phyloP scores from a whole-genome alignment of 2,888 invertebrate species.

The Tuberolachnus salignus region DNA sequence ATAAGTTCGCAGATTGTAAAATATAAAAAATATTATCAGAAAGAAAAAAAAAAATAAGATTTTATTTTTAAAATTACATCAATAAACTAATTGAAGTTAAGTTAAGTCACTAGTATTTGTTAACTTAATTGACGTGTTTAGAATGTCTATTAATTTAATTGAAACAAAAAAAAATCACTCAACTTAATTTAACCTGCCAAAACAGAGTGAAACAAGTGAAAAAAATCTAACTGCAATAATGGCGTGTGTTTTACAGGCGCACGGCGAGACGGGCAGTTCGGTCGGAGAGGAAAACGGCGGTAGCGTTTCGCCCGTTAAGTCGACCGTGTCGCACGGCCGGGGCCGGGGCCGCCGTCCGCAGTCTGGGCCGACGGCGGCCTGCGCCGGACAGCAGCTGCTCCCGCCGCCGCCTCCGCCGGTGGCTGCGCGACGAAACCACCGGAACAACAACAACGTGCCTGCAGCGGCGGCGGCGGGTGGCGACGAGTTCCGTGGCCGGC shows the following conservation, averaged over 20 bases:
- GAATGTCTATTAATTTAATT: too few relatives aligned
- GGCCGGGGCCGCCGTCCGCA: not conserved
- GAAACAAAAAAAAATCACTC: too few relatives aligned
- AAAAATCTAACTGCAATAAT: not conserved
- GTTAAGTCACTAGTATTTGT: too few relatives aligned
- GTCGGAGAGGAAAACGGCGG: conserved; percentile 34
- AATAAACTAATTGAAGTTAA: too few relatives aligned
- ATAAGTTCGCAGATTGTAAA: too few relatives aligned
- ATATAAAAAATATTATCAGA: too few relatives aligned
- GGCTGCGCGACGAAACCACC: not conserved
- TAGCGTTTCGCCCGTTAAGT: conserved; percentile 27
- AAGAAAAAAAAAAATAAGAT: too few relatives aligned
- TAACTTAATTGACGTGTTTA: too few relatives aligned
- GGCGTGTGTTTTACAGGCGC: conserved; percentile 12
- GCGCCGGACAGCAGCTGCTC: not conserved
- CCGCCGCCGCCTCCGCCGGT: not conserved
- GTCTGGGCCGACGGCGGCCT: not conserved
- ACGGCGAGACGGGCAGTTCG: conserved; percentile 46
- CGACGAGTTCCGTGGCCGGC: conserved; percentile 44
- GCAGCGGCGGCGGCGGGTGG: not conserved
- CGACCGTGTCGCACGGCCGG: conserved; percentile 22
- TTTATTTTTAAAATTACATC: too few relatives aligned
- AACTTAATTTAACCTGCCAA: too few relatives aligned
- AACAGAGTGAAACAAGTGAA: too few relatives aligned
- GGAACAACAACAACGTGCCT: not conserved